Evolutionary conservation across 2,113 vertebrate species (phyloP).

Genomic region (Vulpes vulpes): DNA sequence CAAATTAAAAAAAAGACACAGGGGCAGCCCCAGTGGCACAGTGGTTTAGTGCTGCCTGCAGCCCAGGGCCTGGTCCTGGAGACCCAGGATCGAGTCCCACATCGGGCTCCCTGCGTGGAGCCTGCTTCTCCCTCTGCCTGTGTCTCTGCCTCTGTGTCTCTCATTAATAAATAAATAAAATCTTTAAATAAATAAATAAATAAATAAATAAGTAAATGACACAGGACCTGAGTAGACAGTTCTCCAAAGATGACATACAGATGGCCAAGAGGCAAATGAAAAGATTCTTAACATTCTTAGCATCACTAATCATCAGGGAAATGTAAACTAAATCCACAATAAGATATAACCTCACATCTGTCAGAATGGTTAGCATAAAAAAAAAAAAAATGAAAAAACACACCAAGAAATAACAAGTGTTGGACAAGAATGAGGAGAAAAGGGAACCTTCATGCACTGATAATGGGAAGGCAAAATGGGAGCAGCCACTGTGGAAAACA

Average conservation of each 20-base stretch:
- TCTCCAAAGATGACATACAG: background rate
- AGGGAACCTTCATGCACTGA: background rate
- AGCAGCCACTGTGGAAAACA: background rate
- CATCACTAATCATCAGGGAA: background rate
- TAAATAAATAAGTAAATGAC: background rate
- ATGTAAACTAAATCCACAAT: background rate
- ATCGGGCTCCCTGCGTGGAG: too few relatives aligned
- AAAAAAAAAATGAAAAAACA: background rate
- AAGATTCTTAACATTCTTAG: too few relatives aligned
- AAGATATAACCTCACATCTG: background rate
- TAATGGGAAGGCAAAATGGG: background rate
- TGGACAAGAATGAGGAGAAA: background rate
- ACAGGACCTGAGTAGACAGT: background rate
- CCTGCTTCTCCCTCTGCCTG: too few relatives aligned
- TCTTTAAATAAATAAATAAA: too few relatives aligned
- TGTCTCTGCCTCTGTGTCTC: too few relatives aligned
- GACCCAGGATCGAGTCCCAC: too few relatives aligned
- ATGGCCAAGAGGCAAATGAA: background rate
- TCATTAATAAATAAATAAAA: too few relatives aligned
- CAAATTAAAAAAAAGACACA: background rate
- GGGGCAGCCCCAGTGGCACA: background rate
- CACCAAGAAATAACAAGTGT: background rate
- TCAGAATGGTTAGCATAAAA: background rate
- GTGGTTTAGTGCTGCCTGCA: too few relatives aligned
- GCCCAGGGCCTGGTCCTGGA: too few relatives aligned